Base-by-base conservation (phyloP, 2,113 vertebrate species). In the Scomber colias region DNA sequence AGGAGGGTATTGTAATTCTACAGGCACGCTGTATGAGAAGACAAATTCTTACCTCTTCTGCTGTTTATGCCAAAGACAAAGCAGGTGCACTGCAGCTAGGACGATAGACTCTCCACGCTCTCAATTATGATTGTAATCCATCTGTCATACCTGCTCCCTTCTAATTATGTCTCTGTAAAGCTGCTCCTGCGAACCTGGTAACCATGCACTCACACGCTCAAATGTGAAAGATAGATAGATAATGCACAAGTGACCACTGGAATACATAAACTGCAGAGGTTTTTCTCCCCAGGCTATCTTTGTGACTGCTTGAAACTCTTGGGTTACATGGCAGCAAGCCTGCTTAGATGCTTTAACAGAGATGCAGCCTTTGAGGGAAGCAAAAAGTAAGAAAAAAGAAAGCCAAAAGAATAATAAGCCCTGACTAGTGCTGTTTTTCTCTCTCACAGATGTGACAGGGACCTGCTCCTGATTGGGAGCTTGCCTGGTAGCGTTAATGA, bases 41-140 rank as follows among this genome's bases (percentile, higher is more conserved):
- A 90, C 83, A 82, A 56, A 84, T 91, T 81, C 55, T 67, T 85
- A 85, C 77, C 73, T 83, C 82, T 70, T 75, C 59, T 75, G 74
- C 79, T 91, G 84, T 90, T 88, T 90, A 82, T 63, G 77, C 79
- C 77, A 55, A 82, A 89, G 84, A 90, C 82, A 86, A 85, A 86
- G 87, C 90, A 91, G 90, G 79, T 92, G 90, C 81, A 73, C 16
- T 71, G 75, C 74, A 73, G 83, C 81, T 61, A 82, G 61, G 67
- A 87, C 66, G 67, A 85, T 75, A 71, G 82, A 89, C 82, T 88
- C 87, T 86, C 86, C 81, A 69, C 67, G 65, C 89, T 89, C 80
- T 90, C 91, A 82, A 83, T 92, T 90, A 88, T 83, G 79, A 88
- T 75, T 73, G 78, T 90, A 87, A 94, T 93, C 90, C 91, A 92